Conservation (phyloP, 1,140 invertebrate genomes). For the Drosophila oshimai region DNA sequence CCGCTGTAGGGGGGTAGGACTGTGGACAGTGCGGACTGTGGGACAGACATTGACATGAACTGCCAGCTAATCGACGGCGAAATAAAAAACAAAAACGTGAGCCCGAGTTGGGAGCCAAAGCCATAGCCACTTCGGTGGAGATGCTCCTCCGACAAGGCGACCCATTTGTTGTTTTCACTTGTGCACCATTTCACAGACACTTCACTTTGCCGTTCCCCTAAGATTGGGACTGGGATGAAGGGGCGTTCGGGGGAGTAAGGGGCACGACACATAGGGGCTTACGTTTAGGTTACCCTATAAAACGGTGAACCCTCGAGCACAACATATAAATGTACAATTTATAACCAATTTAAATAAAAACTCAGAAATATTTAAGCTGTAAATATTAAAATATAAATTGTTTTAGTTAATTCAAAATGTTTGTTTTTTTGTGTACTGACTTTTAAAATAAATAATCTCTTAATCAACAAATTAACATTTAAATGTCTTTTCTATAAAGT, state of each 20-base stretch:
- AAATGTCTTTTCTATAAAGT: no score
- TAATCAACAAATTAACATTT: no score
- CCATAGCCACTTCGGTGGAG: constrained; percentile 26
- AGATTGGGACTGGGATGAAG: neutral
- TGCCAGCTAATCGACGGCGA: constrained; percentile 71
- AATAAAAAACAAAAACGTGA: constrained; percentile 47
- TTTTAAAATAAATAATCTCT: no score
- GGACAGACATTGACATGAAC: constrained; percentile 67
- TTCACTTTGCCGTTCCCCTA: constrained; percentile 50
- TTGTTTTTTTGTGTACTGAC: no score
- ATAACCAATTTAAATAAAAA: no score
- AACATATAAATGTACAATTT: neutral
- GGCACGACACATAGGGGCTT: constrained; percentile 17
- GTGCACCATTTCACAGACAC: constrained; percentile 74
- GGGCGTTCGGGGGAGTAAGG: neutral
- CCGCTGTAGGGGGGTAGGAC: constrained; percentile 1
- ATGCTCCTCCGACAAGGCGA: constrained; percentile 61
- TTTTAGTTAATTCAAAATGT: no score
- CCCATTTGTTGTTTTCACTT: constrained; percentile 80
- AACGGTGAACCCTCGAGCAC: neutral
- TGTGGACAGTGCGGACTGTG: constrained; percentile 33
- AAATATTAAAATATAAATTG: no score
- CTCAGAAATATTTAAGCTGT: no score
- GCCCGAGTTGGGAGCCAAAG: constrained; percentile 20
- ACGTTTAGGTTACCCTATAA: constrained; percentile 1